These are phyloP conservation scores for Grammomys dolichurus DNA, from an alignment of 2,113 vertebrate genomes.

Conservation along the genomic window DNA sequence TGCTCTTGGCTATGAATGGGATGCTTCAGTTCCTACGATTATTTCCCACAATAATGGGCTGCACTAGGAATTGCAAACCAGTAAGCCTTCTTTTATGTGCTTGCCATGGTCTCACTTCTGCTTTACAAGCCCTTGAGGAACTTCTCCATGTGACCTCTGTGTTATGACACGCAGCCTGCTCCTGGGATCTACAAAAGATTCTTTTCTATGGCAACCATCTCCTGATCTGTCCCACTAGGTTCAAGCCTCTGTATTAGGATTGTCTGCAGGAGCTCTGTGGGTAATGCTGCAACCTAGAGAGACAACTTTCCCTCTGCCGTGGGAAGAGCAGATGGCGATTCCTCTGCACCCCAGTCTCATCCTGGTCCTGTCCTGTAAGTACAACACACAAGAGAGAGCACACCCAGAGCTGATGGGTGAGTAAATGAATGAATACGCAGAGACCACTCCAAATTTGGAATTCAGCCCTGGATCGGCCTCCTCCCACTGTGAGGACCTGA, in stretches of 20 bases:
- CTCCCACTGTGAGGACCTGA: not conserved
- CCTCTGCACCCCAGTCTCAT: not conserved
- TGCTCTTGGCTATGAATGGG: not conserved
- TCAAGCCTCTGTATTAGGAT: no score
- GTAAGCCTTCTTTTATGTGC: not conserved
- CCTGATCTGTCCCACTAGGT: not conserved
- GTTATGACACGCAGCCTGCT: not conserved
- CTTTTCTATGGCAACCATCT: not conserved
- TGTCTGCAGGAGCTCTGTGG: no score
- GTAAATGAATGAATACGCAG: not conserved
- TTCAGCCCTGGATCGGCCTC: not conserved
- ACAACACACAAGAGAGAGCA: accelerated
- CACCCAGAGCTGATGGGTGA: not conserved
- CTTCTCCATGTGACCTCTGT: not conserved
- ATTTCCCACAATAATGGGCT: not conserved
- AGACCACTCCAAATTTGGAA: not conserved
- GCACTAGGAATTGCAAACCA: not conserved
- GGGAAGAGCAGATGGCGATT: no score
- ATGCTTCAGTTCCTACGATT: not conserved
- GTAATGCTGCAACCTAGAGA: not conserved
- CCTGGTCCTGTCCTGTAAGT: accelerated
- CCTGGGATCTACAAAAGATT: not conserved
- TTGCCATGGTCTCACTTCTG: not conserved
- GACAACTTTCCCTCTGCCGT: not conserved
- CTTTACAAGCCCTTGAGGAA: not conserved